Evolutionary conservation across 2,888 invertebrate genomes (phyloP), one percentile per base, ranked within the genome.

Genomic region (Chydorus sphaericus): DNA sequence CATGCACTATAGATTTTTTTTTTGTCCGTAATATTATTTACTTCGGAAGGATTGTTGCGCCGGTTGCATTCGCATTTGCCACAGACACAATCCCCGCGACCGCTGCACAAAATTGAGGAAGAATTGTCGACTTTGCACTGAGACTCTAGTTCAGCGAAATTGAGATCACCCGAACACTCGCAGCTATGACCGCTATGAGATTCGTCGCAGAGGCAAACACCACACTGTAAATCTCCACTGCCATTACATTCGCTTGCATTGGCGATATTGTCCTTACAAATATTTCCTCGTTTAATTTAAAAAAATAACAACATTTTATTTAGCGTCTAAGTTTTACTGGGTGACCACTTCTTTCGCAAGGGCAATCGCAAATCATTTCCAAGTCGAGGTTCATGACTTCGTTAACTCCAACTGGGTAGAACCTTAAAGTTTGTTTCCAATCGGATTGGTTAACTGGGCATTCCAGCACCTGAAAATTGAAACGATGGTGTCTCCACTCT

Each of bases 31-130:
- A n/a, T n/a, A n/a, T n/a, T n/a, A n/a, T 16, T 14, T 44, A 44
- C 44, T 29, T 39, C 48, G 20, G 23, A 5, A 59, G 59, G 44
- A 14, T 44, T 44, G 16, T 59, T 58, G 14, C 62, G 53, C 30
- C 59, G 52, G 20, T 80, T 78, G 65, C 90, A 90, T 26, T 71
- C 69, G 67, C 90, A 91, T 57, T 70, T 70, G 31, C 86, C 85
- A 65, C 88, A 91, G 48, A 79, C 71, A 66, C n/a, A 91, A 61
- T 80, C 79, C 0, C 91, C 91, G 5, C 77, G 77, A 57, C 81
- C 80, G 1, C 81, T 81, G 66, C 87, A 85, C 5, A 78, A 73
- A 59, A 67, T 68, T 57, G 62, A 53, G 7, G 62, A 59, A 23
- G 49, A 37, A 38, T 62, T 62, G 18, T 58, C 58, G 20, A 56